Evolutionary conservation across 2,888 invertebrate species (phyloP).

Genomic region (Chaetogeoica ovagalla): DNA sequence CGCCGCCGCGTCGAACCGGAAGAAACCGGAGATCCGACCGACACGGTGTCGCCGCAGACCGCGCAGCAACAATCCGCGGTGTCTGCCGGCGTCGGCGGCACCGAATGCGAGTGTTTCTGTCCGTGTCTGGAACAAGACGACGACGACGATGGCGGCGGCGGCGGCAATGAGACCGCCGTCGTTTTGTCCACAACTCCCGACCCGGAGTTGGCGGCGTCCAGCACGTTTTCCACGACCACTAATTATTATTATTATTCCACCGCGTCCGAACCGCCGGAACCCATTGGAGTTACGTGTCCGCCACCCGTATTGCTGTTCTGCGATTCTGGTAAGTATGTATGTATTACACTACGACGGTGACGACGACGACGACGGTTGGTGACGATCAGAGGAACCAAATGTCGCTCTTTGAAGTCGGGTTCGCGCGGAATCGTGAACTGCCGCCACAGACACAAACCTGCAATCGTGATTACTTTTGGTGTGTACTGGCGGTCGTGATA

Average conservation of each 20-base stretch:
- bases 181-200: background rate
- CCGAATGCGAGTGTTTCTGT: constrained; percentile 75
- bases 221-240: background rate
- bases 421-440: no score
- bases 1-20: background rate
- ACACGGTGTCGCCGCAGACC: background rate
- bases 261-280: background rate
- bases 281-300: constrained; percentile 12
- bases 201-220: no score
- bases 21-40: background rate
- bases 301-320: constrained; percentile 44
- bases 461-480: no score
- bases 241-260: background rate
- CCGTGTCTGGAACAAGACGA: constrained; percentile 61
- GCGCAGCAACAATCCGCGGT: no score
- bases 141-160: background rate
- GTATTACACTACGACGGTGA: background rate
- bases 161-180: no score
- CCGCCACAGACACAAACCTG: no score
- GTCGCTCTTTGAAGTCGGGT: no score
- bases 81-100: constrained; percentile 60
- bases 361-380: background rate
- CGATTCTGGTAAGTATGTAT: constrained; percentile 17
- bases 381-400: no score
- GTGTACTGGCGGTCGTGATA: no score